phyloP scores from a whole-genome alignment of 2,113 vertebrate species.

The Grammomys dolichurus region DNA sequence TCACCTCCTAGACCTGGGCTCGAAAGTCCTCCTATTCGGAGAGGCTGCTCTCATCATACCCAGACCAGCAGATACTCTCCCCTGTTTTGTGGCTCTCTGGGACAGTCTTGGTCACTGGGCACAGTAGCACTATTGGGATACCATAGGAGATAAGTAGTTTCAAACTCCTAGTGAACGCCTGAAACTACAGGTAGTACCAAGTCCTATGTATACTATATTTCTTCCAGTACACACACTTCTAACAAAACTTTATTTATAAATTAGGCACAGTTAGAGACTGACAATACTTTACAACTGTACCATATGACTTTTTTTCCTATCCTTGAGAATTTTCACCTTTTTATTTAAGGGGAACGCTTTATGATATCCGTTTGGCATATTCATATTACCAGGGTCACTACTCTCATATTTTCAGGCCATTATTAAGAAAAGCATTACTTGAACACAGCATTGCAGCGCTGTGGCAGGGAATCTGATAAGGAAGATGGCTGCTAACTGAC shows the following conservation, averaged over 20 bases:
- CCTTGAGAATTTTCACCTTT: background rate
- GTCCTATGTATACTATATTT: background rate
- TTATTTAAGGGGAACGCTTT: background rate
- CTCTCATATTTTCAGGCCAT: background rate
- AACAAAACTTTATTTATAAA: slow-evolving; percentile 15
- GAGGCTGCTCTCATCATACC: background rate
- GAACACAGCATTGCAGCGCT: background rate
- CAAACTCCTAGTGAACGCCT: background rate
- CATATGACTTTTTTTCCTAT: background rate
- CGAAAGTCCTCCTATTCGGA: background rate
- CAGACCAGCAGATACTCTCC: background rate
- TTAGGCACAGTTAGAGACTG: background rate
- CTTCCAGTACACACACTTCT: background rate
- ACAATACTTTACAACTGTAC: background rate
- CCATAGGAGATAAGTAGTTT: background rate
- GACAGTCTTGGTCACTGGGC: background rate
- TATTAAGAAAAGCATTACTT: background rate
- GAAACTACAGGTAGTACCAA: background rate
- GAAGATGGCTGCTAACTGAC: background rate
- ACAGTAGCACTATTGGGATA: background rate
- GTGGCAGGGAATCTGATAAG: background rate
- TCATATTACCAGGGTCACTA: background rate
- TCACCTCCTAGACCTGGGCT: slow-evolving; percentile 10
- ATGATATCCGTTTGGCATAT: background rate
- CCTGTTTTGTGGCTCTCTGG: background rate